Evolutionary conservation across 1,140 invertebrate genomes (phyloP).

Genomic region (Campoletis sonorensis): DNA sequence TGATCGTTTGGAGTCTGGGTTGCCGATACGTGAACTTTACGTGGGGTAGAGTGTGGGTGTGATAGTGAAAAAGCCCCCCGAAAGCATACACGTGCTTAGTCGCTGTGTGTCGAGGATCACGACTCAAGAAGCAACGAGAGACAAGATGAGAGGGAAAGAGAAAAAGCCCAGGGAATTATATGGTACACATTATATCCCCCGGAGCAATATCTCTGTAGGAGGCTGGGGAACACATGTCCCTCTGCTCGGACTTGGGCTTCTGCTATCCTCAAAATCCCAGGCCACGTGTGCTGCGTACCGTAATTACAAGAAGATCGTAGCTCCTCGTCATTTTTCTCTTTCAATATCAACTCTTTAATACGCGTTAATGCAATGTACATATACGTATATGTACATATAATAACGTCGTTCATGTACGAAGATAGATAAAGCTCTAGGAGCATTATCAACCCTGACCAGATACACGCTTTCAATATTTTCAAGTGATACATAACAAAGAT

Average conservation of each 20-base stretch:
- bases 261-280: constrained; percentile 48
- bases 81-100: constrained; percentile 31
- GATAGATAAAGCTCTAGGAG: too few species aligned
- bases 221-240: constrained; percentile 73
- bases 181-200: constrained; percentile 53
- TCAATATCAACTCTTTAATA: too few species aligned
- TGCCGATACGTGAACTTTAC: not conserved
- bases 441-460: too few species aligned
- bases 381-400: too few species aligned
- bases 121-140: not conserved
- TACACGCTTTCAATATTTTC: too few species aligned
- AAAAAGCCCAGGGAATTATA: not conserved
- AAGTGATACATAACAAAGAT: too few species aligned
- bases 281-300: constrained; percentile 65
- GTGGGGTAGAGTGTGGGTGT: constrained; percentile 25
- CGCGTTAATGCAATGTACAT: too few species aligned
- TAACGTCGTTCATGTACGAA: too few species aligned
- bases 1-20: not conserved
- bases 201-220: constrained; percentile 71
- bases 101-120: not conserved
- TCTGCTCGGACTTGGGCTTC: constrained; percentile 48
- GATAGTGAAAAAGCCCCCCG: not conserved
- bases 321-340: too few species aligned
- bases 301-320: too few species aligned
- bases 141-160: not conserved